Evolutionary conservation across 53 echinoderm and acorn worm species (phyloP).

Genomic region (Glandiceps talaboti): DNA sequence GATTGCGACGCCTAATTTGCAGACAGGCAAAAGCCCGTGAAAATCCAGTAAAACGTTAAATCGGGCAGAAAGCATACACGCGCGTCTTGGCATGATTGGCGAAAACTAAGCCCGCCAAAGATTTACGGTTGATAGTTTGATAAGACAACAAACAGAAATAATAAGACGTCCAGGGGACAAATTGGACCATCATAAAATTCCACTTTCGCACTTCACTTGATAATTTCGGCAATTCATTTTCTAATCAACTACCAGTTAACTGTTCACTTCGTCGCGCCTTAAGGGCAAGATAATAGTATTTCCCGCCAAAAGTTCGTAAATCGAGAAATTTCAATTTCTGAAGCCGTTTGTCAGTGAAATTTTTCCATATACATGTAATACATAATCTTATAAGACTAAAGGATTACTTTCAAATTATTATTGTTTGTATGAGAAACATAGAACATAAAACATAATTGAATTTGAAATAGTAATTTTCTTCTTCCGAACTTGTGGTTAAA

Average conservation of each 20-base stretch:
- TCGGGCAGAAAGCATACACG: background rate
- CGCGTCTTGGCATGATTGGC: background rate
- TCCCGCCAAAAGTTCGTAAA: background rate
- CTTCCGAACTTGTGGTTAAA: too few species aligned
- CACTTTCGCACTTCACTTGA: background rate
- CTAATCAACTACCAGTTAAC: background rate
- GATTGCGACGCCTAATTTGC: background rate
- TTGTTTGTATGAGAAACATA: too few species aligned
- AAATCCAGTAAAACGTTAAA: background rate
- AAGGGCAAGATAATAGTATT: background rate
- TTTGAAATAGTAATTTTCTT: too few species aligned
- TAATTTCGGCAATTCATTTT: background rate
- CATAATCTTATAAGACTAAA: too few species aligned
- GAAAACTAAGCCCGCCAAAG: background rate
- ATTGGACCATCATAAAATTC: background rate
- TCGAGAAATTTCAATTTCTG: background rate
- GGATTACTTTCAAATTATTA: too few species aligned
- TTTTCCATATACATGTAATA: too few species aligned
- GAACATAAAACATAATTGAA: too few species aligned
- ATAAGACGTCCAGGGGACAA: background rate
- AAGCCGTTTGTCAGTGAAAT: too few species aligned
- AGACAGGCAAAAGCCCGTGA: background rate
- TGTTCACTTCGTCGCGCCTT: background rate
- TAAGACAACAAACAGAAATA: background rate
- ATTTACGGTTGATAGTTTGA: background rate